Evolutionary conservation across 2,888 invertebrate species (phyloP).

Genomic region (Diploptera punctata): DNA sequence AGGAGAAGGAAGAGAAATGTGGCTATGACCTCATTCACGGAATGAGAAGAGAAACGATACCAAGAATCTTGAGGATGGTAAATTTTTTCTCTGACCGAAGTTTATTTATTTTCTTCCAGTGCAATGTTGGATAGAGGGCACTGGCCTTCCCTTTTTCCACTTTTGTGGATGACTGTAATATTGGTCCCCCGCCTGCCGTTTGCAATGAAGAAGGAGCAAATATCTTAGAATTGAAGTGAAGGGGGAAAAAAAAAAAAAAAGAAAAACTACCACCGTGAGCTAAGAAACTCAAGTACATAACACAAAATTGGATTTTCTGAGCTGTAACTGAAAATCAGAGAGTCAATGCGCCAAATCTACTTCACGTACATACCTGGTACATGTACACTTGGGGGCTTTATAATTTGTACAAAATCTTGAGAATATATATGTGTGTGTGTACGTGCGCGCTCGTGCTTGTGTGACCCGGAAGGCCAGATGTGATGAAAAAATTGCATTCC

Average conservation of each 20-base stretch:
- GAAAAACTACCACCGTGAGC: no score
- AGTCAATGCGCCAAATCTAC: no score
- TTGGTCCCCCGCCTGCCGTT: constrained; percentile 11
- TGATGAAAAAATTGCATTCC: no score
- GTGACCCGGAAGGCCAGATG: no score
- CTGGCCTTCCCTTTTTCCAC: background rate
- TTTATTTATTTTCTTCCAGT: no score
- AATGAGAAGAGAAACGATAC: background rate
- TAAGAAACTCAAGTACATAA: background rate
- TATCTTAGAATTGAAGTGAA: background rate
- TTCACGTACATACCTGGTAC: no score
- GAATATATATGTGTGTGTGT: no score
- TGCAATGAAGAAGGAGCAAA: background rate
- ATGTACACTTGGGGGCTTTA: no score
- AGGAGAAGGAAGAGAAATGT: background rate
- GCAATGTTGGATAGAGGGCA: no score
- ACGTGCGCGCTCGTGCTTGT: no score
- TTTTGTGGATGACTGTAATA: background rate
- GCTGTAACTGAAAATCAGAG: background rate
- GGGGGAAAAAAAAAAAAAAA: background rate
- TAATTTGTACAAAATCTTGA: no score
- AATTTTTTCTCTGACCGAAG: no score
- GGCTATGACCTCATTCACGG: background rate
- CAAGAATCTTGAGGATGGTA: background rate
- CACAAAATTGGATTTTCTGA: constrained; percentile 24